phyloP scores from a whole-genome alignment of 2,888 invertebrate genomes.

The Biston stratarius region DNA sequence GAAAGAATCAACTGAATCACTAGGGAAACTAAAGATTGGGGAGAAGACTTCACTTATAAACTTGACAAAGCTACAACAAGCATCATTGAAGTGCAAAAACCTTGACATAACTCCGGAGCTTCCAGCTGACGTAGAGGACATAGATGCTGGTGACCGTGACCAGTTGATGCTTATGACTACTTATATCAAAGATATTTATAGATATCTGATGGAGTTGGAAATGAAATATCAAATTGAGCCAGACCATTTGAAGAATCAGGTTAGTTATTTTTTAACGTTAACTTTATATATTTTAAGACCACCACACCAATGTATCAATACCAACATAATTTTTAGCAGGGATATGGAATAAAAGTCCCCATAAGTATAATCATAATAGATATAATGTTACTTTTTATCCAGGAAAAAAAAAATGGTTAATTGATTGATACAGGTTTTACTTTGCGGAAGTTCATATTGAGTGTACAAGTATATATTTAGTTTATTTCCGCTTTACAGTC shows the following conservation, averaged over 20 bases:
- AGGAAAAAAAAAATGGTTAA: no score
- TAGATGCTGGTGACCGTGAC: constrained; percentile 90
- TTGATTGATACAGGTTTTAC: no score
- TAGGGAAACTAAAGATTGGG: constrained; percentile 68
- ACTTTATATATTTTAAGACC: not conserved
- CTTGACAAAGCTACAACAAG: constrained; percentile 22
- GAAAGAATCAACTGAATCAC: constrained; percentile 70
- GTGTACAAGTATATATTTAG: no score
- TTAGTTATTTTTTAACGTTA: constrained; percentile 41
- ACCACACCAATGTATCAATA: no score
- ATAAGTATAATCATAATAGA: no score
- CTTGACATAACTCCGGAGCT: constrained; percentile 52
- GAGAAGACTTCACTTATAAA: constrained; percentile 35
- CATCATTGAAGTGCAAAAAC: constrained; percentile 5
- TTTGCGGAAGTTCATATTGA: no score
- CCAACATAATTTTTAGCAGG: no score
- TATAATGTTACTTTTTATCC: no score
- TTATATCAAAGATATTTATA: constrained; percentile 96
- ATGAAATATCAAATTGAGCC: constrained; percentile 87
- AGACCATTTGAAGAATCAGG: constrained; percentile 89
- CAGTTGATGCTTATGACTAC: constrained; percentile 93
- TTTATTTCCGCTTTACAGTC: no score
- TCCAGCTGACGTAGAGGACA: constrained; percentile 87
- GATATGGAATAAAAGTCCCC: no score
- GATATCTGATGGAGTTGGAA: constrained; percentile 93